Evolutionary conservation across 2,888 invertebrate species (phyloP), one percentile per base, ranked within the genome.

Genomic region (Archaeoteleia sp.): DNA sequence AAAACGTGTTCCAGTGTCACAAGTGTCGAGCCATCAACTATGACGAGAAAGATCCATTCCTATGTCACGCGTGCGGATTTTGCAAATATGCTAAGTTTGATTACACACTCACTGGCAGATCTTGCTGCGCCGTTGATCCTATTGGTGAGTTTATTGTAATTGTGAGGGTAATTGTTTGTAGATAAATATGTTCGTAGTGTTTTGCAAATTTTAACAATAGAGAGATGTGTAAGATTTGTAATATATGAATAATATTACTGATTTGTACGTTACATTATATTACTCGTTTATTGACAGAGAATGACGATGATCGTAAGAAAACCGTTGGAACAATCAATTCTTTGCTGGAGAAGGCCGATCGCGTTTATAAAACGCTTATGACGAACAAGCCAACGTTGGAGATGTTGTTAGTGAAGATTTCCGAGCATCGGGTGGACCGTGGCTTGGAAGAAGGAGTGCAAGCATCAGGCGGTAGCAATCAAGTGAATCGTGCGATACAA

Each of bases 51-150:
- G 98, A 98, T 87, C 98, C 98, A 0, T 99, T 98, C 90, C 87
- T 99, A 14, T 99, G 99, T 82, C 98, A 98, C 86, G 95, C 97
- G 2, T 99, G 99, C 86, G 98, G 98, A 0, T 98, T 97, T 87
- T 99, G 98, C 88, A 98, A 98, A 87, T 98, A 98, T 86, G 98
- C 98, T 25, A 97, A 98, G 87, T 98, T 98, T 85, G 98, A 99
- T 87, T 96, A 97, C 86, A 95, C 95, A 6, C 88, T 98, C 58
- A 92, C 93, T 2, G 96, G 95, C 2, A 91, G 95, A 13, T 94
- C 96, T 0, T 97, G 96, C 81, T 98, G 96, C 85, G 97, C 97
- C 12, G 97, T 98, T 0, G 98, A 98, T 87, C 96, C 96, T 7
- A 97, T 98, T 13, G 97, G 20, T 20, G 5, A 20, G 20, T 20